Base-by-base conservation (phyloP, 2,113 vertebrate species). In the Pachycephala philippinensis region DNA sequence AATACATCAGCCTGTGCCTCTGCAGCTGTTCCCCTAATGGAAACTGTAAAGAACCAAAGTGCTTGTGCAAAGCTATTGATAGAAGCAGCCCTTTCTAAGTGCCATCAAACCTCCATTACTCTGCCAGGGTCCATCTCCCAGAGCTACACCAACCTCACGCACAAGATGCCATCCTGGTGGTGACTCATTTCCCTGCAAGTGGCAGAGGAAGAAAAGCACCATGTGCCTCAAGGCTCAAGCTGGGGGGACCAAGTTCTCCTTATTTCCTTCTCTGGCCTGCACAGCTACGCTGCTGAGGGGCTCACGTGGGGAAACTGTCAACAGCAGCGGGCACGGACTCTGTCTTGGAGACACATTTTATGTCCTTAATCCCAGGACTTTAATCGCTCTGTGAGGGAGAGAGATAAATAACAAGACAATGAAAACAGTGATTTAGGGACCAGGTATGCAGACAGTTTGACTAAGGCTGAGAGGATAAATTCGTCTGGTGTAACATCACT, bases 361-460 rank as follows among this genome's bases (percentile, higher is more conserved):
- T 49, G 37, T 80, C 64, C 26, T 30, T 54, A 65, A 66, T 50
- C 30, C 54, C 35, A 44, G 33, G 59, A 52, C 8, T 93, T 86
- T 39, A 77, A 39, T 8, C 54, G 68, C 19, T 70, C 54, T 68
- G 52, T 44, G 39, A 77, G 28, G 15, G 64, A 86, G 79, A 72
- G 24, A 86, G 44, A 71, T 61, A 84, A 95, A 69, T 42, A 93
- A 72, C 35, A 69, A 81, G 76, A 74, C 16, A 63, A 66, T 3
- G 2, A 2, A 87, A 87, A 40, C 39, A 68, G 40, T 84, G 91
- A 89, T 87, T 84, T 93, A 87, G 74, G 45, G 61, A 52, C 28
- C 84, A 95, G 91, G 94, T 92, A 89, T 83, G 79, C 76, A 78
- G 89, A 65, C 64, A 54, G 52, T 65, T 92, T 89, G 87, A 64